Percentiles rank a stretch among this genome's conserved stretches.
These are phyloP conservation scores for Periophthalmodon schlosseri DNA, from an alignment of 2,113 vertebrate species.

Conservation along the genomic window DNA sequence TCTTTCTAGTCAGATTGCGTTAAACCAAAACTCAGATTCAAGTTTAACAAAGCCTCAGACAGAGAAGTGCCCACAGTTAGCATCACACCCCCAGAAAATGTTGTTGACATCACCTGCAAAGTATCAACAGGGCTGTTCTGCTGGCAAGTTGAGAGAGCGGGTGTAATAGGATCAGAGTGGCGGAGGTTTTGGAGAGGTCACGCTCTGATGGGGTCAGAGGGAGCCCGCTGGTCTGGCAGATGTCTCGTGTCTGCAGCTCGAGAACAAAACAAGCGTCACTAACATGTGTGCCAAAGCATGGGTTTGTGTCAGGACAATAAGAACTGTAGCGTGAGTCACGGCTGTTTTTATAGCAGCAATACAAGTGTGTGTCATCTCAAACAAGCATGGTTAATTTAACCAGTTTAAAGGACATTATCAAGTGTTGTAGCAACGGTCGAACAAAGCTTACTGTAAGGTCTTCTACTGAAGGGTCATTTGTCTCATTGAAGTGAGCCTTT, in stretches of 20 bases:
- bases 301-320: background rate
- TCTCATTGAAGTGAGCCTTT: too few species aligned
- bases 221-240: slow-evolving; percentile 44
- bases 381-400: background rate
- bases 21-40: too few species aligned
- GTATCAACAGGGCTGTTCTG: slow-evolving; percentile 19
- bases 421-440: background rate
- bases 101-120: too few species aligned
- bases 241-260: slow-evolving; percentile 20
- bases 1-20: too few species aligned
- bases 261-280: slow-evolving; percentile 5
- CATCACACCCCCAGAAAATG: too few species aligned
- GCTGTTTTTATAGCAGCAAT: background rate
- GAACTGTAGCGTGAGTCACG: background rate
- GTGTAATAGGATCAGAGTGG: slow-evolving; percentile 42
- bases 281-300: slow-evolving; percentile 10
- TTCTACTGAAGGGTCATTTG: background rate
- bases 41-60: too few species aligned
- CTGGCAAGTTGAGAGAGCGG: slow-evolving; percentile 48
- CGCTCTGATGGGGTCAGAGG: slow-evolving; percentile 29
- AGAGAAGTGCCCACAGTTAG: too few species aligned
- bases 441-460: background rate
- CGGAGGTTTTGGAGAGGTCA: slow-evolving; percentile 42
- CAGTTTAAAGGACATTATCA: background rate
- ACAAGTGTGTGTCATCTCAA: background rate